phyloP scores from a whole-genome alignment of 2,113 vertebrate species.

The Neotoma lepida region DNA sequence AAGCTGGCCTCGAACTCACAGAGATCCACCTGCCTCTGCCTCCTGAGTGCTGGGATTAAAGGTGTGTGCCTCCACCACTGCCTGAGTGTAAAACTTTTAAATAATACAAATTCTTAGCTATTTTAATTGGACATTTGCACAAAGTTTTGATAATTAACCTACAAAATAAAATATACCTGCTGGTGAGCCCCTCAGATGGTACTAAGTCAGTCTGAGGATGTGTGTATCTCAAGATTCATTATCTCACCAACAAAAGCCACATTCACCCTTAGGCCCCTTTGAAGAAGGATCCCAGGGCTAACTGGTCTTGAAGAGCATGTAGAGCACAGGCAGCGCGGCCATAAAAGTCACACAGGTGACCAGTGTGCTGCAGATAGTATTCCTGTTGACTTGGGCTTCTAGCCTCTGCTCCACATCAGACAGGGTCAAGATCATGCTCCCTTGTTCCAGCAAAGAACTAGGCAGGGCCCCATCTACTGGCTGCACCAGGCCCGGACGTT shows the following conservation, averaged over 20 bases:
- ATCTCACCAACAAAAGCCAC: not conserved
- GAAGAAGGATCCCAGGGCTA: constrained; percentile 66
- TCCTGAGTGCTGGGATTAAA: too few relatives aligned
- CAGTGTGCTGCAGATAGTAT: constrained; percentile 88
- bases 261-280: not conserved
- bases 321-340: constrained; percentile 90
- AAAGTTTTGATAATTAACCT: constrained; percentile 25
- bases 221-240: not conserved
- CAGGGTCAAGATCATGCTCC: constrained; percentile 84
- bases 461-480: constrained; percentile 64
- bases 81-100: not conserved
- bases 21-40: too few relatives aligned
- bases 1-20: too few relatives aligned
- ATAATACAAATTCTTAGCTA: constrained; percentile 62
- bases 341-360: constrained; percentile 88
- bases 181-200: not conserved
- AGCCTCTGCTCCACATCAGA: constrained; percentile 89
- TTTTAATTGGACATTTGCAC: constrained; percentile 53
- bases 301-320: constrained; percentile 89
- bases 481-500: constrained; percentile 71
- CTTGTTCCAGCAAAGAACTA: constrained; percentile 75
- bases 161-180: not conserved
- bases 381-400: constrained; percentile 88
- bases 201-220: not conserved
- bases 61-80: too few relatives aligned